Evolutionary conservation across 2,113 vertebrate genomes (phyloP).

Genomic region (Circaetus gallicus): DNA sequence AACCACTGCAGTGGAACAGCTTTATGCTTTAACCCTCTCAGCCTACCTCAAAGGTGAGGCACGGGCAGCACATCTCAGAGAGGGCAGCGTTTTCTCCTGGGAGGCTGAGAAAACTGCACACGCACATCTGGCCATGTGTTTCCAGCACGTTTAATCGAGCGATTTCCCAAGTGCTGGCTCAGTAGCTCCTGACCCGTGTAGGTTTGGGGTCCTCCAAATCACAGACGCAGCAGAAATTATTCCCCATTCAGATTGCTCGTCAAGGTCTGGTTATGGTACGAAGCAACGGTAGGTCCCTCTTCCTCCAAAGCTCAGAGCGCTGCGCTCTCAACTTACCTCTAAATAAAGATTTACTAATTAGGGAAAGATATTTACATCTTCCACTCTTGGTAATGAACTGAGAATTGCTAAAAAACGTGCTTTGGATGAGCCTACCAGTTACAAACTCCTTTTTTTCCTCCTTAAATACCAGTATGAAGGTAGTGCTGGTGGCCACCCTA

Average conservation of each 20-base stretch:
- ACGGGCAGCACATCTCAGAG: accelerated
- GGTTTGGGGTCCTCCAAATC: not conserved
- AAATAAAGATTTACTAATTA: not conserved
- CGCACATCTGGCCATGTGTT: not conserved
- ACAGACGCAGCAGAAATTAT: accelerated
- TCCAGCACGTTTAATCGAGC: not conserved
- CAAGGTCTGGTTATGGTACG: not conserved
- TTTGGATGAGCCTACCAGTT: not conserved
- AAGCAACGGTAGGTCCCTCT: not conserved
- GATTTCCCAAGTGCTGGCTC: not conserved
- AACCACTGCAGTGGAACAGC: not conserved
- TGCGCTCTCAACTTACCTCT: not conserved
- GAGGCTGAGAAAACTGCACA: not conserved
- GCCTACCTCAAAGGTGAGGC: not conserved
- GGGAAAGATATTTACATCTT: not conserved
- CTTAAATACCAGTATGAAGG: not conserved
- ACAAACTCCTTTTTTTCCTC: not conserved
- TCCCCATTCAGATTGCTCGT: not conserved
- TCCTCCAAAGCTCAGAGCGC: not conserved
- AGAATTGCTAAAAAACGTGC: not conserved
- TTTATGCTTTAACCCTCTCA: not conserved
- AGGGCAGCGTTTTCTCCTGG: not conserved
- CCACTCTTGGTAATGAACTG: not conserved
- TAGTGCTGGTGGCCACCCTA: not conserved
- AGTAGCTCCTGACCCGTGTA: not conserved